Percentiles rank a stretch among this genome's conserved stretches.
These are phyloP conservation scores for Drosophila pandora DNA, from an alignment of 1,140 invertebrate species.

Conservation along the genomic window DNA sequence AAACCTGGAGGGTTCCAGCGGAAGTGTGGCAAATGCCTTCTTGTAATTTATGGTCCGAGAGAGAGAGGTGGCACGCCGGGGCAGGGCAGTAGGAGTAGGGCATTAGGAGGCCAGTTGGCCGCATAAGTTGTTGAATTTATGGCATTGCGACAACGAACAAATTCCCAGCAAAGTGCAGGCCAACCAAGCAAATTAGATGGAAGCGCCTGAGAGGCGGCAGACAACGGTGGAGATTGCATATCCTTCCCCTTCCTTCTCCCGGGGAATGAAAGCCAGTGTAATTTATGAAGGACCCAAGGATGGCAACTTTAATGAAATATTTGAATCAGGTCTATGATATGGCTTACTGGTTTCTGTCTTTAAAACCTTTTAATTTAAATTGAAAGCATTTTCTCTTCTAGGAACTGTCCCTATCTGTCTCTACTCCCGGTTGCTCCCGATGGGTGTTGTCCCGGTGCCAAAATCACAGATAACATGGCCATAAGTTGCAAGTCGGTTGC, in stretches of 20 bases:
- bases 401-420: not conserved
- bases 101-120: conserved; percentile 49
- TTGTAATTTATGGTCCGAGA: conserved; percentile 72
- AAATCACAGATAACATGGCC: conserved; percentile 56
- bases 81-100: not conserved
- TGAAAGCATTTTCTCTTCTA: not conserved
- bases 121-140: conserved; percentile 78
- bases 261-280: conserved; percentile 27
- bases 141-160: conserved; percentile 69
- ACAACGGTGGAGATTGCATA: conserved; percentile 10
- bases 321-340: not conserved
- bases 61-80: conserved; percentile 3
- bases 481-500: conserved; percentile 45
- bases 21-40: conserved; percentile 78
- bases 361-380: not conserved
- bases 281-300: conserved; percentile 28
- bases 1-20: conserved; percentile 33
- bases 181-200: conserved; percentile 57
- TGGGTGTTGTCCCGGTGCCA: conserved; percentile 27
- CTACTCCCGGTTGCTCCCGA: not conserved
- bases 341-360: too few relatives aligned
- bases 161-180: conserved; percentile 54
- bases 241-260: not conserved
- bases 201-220: conserved; percentile 21
- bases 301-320: conserved; percentile 47